Base-by-base conservation (phyloP, 1,140 invertebrate species). In the Drosophila gunungcola region DNA sequence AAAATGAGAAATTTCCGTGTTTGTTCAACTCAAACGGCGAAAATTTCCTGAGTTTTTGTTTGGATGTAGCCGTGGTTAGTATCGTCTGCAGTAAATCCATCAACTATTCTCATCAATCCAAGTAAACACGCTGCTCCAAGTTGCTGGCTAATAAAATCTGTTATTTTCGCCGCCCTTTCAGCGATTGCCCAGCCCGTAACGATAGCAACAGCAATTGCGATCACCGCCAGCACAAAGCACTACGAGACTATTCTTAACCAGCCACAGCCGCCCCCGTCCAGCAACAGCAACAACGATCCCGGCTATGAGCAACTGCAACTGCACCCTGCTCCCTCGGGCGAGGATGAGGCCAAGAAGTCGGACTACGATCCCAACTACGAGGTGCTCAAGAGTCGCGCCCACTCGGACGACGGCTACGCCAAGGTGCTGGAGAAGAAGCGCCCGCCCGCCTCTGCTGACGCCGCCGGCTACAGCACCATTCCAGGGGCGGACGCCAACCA, bases 361-460 rank as follows among this genome's bases (percentile, higher is more conserved):
- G 94, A 95, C 67, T 93, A 93, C 2, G 95, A 96, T 93, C 95
- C 95, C 1, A 96, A 96, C 85, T 96, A 96, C 77, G 95, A 96
- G 90, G 94, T 95, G 41, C 81, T 96, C 16, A 93, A 94, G 64
- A 92, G 72, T 70, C 73, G 88, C 3, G 81, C 79, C 46, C 78
- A 92, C 48, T 82, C 80, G 11, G 76, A 91, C 64, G 73, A 83
- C 75, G 91, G 92, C 43, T 91, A 94, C 76, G 92, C 93, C 12
- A 93, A 92, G 65, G 91, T 93, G 54, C 78, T 91, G 69, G 90
- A 92, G 36, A 92, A 91, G 57, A 89, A 90, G 39, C 68, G 53
- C 6, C 73, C 76, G 13, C 38, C 73, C 3, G 49, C 21, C 1
- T 63, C 58, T 1, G 55, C 54, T 3, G 91, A 92, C 65, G 73